Conservation (phyloP, 2,113 vertebrate genomes). For the Trochalopteron elliotii region DNA sequence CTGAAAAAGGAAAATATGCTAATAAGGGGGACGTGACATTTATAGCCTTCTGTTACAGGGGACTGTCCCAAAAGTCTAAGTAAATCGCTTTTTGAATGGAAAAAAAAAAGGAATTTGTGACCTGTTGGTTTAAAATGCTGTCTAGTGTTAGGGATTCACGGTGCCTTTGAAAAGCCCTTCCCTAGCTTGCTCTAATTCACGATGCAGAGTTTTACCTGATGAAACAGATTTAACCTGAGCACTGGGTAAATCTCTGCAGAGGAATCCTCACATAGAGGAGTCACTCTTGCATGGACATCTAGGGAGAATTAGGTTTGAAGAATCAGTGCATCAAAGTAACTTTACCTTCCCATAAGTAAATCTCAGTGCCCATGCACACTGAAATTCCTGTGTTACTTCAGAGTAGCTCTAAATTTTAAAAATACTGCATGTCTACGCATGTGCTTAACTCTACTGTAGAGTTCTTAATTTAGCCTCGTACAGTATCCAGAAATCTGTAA, state of each 20-base stretch:
- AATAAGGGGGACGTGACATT: background rate
- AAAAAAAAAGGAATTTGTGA: background rate
- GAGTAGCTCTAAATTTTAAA: slow-evolving; percentile 41
- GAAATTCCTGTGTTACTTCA: background rate
- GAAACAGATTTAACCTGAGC: background rate
- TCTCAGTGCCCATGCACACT: background rate
- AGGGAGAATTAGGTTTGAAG: background rate
- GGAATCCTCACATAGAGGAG: background rate
- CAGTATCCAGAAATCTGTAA: slow-evolving; percentile 47
- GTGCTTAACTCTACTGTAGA: slow-evolving; percentile 50
- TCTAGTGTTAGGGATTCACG: background rate
- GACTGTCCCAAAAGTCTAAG: background rate
- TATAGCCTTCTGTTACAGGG: background rate
- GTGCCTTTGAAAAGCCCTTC: background rate
- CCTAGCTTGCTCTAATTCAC: slow-evolving; percentile 39
- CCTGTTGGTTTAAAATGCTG: background rate
- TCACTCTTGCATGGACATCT: background rate
- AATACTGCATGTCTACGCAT: slow-evolving; percentile 46
- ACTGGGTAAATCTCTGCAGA: background rate
- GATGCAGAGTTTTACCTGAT: slow-evolving; percentile 43
- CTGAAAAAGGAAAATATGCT: background rate
- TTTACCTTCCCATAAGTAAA: background rate
- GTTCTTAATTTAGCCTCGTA: slow-evolving; percentile 43
- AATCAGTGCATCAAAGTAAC: background rate
- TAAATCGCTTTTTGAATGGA: background rate